Evolutionary conservation across 2,113 vertebrate genomes (phyloP).

Genomic region (Leptosomus discolor): DNA sequence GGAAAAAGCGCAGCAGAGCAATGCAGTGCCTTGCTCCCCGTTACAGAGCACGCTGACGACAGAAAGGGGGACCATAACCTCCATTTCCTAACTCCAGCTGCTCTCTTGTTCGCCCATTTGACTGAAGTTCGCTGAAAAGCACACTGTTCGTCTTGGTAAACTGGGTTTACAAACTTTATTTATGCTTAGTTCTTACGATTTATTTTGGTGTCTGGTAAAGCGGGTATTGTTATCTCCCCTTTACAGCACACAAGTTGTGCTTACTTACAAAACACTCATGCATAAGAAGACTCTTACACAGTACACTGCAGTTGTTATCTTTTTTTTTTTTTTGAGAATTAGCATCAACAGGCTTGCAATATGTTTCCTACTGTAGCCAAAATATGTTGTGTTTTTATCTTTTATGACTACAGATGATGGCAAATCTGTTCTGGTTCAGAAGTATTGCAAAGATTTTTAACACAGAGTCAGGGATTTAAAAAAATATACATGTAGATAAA

Average conservation of each 20-base stretch:
- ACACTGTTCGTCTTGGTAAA: not conserved
- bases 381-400: constrained; percentile 39
- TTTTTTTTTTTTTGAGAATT: constrained; percentile 14
- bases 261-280: not conserved
- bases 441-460: constrained; percentile 38
- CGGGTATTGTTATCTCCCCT: not conserved
- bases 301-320: not conserved
- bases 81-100: not conserved
- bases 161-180: not conserved
- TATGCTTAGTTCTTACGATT: not conserved
- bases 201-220: not conserved
- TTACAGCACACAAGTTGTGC: not conserved
- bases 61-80: not conserved
- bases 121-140: not conserved
- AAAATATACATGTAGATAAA: not conserved
- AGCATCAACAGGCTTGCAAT: constrained; percentile 2
- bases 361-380: constrained; percentile 27
- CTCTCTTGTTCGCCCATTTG: not conserved
- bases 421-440: constrained; percentile 54
- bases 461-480: not conserved
- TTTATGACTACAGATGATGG: constrained; percentile 50
- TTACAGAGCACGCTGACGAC: not conserved
- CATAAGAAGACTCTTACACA: not conserved
- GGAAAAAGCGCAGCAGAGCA: not conserved
- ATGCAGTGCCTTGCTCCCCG: not conserved